Conservation (phyloP, 2,797 vertebrate species). For the Tiaroga cobitis region DNA sequence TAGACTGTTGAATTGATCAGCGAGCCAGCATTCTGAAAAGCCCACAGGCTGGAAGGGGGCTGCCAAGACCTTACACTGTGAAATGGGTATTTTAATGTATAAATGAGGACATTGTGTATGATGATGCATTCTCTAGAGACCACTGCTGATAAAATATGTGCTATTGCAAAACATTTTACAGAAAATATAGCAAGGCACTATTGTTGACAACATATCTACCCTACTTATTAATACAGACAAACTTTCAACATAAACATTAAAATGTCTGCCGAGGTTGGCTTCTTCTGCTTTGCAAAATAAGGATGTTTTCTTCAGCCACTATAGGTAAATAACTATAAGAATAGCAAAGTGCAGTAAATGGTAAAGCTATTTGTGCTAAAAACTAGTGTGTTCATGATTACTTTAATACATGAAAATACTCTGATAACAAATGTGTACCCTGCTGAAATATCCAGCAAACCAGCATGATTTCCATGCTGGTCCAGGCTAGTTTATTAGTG, state of each 20-base stretch:
- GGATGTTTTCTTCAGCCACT: background rate
- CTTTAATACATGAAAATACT: background rate
- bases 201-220: background rate
- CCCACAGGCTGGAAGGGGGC: constrained; percentile 87
- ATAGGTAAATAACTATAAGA: too few species aligned
- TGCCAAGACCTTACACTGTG: constrained; percentile 85
- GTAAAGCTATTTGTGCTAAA: background rate
- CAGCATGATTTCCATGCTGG: too few species aligned
- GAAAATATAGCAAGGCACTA: background rate
- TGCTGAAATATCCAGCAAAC: too few species aligned
- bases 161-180: background rate
- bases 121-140: background rate
- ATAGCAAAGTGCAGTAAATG: background rate
- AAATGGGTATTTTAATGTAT: background rate
- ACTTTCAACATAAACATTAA: background rate
- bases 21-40: constrained; percentile 89
- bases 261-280: background rate
- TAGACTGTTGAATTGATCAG: constrained; percentile 89
- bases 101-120: background rate
- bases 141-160: background rate
- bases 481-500: too few species aligned
- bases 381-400: background rate
- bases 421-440: background rate
- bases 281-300: background rate
- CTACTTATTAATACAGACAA: too few species aligned